Evolutionary conservation across 1,140 invertebrate genomes (phyloP).

Genomic region (Drosophila subpulchrella): DNA sequence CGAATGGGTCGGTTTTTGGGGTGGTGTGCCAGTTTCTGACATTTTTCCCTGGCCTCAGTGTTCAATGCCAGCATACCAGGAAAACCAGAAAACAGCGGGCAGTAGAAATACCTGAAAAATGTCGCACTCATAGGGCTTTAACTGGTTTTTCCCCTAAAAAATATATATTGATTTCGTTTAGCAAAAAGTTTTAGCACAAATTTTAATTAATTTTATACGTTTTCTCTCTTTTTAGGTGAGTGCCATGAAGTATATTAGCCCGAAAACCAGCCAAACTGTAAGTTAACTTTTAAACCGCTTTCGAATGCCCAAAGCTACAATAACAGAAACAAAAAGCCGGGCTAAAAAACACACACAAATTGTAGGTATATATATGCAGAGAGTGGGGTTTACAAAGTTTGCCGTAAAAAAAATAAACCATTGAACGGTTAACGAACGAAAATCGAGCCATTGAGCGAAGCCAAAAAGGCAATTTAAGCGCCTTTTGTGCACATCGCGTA

Average conservation of each 20-base stretch:
- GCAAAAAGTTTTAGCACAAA: conserved; percentile 14
- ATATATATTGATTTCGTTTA: neutral
- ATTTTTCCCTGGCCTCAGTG: conserved; percentile 22
- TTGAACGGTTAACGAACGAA: conserved; percentile 69
- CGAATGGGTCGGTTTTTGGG: conserved; percentile 12
- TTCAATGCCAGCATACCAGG: conserved; percentile 50
- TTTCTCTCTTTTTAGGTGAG: conserved; percentile 58
- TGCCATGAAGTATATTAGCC: conserved; percentile 41
- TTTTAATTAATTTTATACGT: conserved; percentile 42
- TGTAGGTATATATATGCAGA: neutral
- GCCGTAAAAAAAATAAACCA: conserved; percentile 45
- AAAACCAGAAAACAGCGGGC: conserved; percentile 1
- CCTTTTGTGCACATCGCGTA: conserved; percentile 58
- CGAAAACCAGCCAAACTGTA: conserved; percentile 39
- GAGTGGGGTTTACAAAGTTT: conserved; percentile 49
- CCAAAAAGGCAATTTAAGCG: conserved; percentile 73
- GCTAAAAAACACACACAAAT: conserved; percentile 21
- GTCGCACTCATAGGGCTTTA: neutral
- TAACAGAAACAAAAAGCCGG: conserved; percentile 27
- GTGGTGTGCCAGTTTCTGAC: conserved; percentile 56
- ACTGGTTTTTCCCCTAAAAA: conserved; percentile 1
- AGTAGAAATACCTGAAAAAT: conserved; percentile 17
- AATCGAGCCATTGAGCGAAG: conserved; percentile 62
- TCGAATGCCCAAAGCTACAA: conserved; percentile 28
- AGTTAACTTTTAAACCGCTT: conserved; percentile 52